Base-by-base conservation (phyloP, 2,888 invertebrate genomes). In the Caenorhabditis panamensis region DNA sequence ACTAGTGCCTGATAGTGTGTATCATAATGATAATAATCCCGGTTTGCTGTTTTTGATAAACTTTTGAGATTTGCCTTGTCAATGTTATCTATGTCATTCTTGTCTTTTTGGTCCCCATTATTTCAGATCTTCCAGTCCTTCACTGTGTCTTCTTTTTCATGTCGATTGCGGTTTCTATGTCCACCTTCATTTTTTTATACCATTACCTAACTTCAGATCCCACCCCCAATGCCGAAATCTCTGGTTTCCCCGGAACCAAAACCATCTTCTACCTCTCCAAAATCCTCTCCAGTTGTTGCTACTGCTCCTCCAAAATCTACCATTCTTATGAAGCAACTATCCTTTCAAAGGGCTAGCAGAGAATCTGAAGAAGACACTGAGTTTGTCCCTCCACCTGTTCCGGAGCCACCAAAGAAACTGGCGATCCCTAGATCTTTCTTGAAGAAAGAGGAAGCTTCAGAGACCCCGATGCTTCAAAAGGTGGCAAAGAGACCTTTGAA, bases 351-450 rank as follows among this genome's bases (percentile, higher is more conserved):
- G 47, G 80, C 80, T 16, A 71, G 71, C 49, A 36, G 76, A 44
- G 77, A 81, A 64, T 77, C 77, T 8, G 81, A 81, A 62, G 82
- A 82, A 18, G 78, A 82, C n/a, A 78, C 81, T 0, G 81, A 81
- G 13, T 41, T 78, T 0, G 73, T 73, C 0, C 80, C 68, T 51
- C 67, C 51, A 0, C 53, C 64, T 0, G 61, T 13, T 18, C 44
- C 49, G n/a, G 75, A 75, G 44, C 63, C 71, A 1, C 78, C 79
- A 54, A 83, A 84, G 51, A 77, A 78, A 20, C 20, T 79, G 49
- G 72, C 73, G 31, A 84, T 77, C 69, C 82, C 80, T 47, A 81
- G 71, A 37, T 73, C 64, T 6, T 79, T 80, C 22, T 49, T 76
- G 59, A 79, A 78, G 18, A 66, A 75, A 13, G 71, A 79, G 24